A percentile compares a stretch with the other conserved stretches of the same genome.
phyloP scores from a whole-genome alignment of 2,797 vertebrate species.

The Trichosurus vulpecula region DNA sequence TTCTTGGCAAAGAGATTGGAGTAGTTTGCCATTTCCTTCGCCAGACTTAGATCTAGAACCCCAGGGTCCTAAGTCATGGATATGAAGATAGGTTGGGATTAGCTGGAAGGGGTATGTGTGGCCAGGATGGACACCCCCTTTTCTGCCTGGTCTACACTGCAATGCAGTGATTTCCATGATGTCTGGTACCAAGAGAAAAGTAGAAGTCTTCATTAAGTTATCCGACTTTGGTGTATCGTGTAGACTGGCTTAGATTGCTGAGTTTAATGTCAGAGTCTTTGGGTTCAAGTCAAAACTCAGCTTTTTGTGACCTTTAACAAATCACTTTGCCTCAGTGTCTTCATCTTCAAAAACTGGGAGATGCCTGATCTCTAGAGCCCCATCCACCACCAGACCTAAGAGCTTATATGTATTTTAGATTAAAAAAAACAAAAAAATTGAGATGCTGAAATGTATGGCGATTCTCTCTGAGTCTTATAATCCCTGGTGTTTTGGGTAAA shows the following conservation, averaged over 20 bases:
- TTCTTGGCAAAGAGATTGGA: background rate
- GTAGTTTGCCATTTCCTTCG: background rate
- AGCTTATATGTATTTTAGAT: background rate
- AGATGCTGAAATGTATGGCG: background rate
- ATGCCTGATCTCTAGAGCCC: background rate
- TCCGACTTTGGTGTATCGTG: background rate
- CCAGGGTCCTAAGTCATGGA: background rate
- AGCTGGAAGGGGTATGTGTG: background rate
- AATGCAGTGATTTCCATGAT: background rate
- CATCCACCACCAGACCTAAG: background rate
- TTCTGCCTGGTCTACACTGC: background rate
- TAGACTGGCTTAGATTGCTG: background rate
- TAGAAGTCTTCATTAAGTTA: background rate
- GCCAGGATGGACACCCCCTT: background rate
- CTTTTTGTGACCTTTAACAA: background rate
- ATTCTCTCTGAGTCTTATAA: background rate
- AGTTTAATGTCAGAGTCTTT: background rate
- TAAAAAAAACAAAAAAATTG: background rate
- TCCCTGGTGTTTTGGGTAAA: background rate
- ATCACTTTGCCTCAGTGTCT: background rate
- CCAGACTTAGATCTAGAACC: background rate
- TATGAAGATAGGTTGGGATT: background rate
- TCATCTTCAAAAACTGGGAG: background rate
- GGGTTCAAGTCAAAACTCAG: background rate
- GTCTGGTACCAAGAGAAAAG: background rate